Base-by-base conservation (phyloP, 1,140 invertebrate genomes). In the Hylaeus anthracinus region DNA sequence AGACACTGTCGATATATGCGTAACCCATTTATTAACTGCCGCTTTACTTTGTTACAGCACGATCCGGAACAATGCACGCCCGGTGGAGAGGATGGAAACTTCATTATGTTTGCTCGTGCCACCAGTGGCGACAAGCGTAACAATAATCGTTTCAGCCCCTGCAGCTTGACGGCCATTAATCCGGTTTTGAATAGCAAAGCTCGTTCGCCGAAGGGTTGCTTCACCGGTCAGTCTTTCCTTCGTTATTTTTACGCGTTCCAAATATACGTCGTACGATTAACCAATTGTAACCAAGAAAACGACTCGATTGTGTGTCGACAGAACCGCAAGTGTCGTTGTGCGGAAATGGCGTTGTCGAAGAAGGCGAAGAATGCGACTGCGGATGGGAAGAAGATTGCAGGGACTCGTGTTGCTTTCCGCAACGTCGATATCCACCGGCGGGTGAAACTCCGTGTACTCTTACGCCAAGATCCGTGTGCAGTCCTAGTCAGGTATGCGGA, bases 311-410 rank as follows among this genome's bases (percentile, higher is more conserved):
- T 41, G 8, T 66, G 77, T 75, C 92, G 93, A 2, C 91, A 97
- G 97, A 98, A 91, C 97, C 97, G 2, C 97, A 98, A 94, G 95
- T 95, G 56, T 97, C 97, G 3, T 96, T 98, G 88, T 99, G 99
- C 94, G 99, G 99, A 10, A 99, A 99, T 92, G 98, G 98, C 39
- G 98, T 99, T 4, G 98, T 98, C 5, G 99, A 99, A 92, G 96
- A 96, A 37, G 98, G 97, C 5, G 99, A 99, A 93, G 96, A 99
- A 90, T 99, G 99, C 92, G 99, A 99, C 93, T 99, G 99, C 93
- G 99, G 99, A 43, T 99, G 98, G 97, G 97, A 98, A 88, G 97
- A 98, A 89, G 97, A 98, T 90, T 99, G 98, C 92, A 96, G 97
- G 73, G 98, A 99, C 89, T 95, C 95, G 26, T 99, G 99, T 91